Percentiles rank a stretch among this genome's conserved stretches.
Evolutionary conservation across 2,888 invertebrate species (phyloP).

Genomic region (Coenonympha arcania): DNA sequence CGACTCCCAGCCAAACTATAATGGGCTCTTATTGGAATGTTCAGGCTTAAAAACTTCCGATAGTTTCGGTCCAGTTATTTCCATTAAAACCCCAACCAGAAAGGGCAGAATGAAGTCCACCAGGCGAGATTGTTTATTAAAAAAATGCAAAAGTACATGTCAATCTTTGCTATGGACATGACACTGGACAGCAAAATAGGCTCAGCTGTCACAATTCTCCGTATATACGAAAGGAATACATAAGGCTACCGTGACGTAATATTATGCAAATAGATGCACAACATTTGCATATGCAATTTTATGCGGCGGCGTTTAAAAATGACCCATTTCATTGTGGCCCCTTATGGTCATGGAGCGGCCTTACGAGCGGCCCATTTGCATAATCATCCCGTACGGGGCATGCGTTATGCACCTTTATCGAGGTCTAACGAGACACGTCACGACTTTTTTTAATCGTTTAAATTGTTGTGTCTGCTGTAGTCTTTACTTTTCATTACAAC

Average conservation of each 20-base stretch:
- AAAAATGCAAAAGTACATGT: constrained; percentile 7
- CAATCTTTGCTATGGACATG: constrained; percentile 12
- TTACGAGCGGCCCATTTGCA: constrained; percentile 56
- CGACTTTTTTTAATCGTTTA: not conserved
- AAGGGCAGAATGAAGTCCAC: no score
- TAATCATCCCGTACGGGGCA: constrained; percentile 51
- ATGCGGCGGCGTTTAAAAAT: constrained; percentile 27
- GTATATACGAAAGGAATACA: no score
- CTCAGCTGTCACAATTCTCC: constrained; percentile 12
- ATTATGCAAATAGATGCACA: constrained; percentile 23
- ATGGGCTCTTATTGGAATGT: no score
- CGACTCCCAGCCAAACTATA: no score
- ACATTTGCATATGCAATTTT: constrained; percentile 24
- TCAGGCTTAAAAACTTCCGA: no score
- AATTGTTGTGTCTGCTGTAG: not conserved
- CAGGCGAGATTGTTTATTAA: no score
- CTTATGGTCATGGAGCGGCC: constrained; percentile 24
- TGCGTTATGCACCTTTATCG: constrained; percentile 37
- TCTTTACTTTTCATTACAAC: not conserved
- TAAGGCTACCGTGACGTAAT: constrained; percentile 20
- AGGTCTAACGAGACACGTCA: constrained; percentile 35
- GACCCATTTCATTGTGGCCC: constrained; percentile 31
- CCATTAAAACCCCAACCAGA: no score
- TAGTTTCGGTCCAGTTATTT: no score
- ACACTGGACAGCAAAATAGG: constrained; percentile 23